Evolutionary conservation across 1,140 invertebrate genomes (phyloP), one percentile per base, ranked within the genome.

Genomic region (Drosophila tani): DNA sequence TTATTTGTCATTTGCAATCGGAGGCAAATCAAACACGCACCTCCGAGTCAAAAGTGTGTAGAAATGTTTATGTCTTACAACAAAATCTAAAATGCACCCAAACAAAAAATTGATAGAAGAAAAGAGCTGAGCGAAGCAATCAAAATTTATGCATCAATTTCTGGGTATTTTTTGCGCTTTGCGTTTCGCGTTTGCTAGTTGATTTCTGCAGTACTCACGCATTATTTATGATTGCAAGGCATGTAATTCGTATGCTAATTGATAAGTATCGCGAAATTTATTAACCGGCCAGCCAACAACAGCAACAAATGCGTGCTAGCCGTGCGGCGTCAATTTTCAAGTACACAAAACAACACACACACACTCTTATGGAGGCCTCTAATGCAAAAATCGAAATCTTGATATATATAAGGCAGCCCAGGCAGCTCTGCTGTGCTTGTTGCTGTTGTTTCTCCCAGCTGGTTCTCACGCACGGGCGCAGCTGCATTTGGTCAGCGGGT

Each of bases 231-330:
- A 91, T 91, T 91, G 81, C 84, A 91, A 91, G 84, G 81, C 88
- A 91, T 91, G 88, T 91, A 91, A 91, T 87, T 88, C 88, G 88
- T 91, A 91, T 91, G 83, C 83, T 91, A 91, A 91, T 91, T 90
- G 88, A 91, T 91, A 91, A 91, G 79, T 91, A 91, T 91, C 88
- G 85, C 53, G 60, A 91, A 91, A 91, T 91, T 91, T 91, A 91
- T 91, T 91, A 90, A 81, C 85, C 85, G 79, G 78, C 84, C 75
- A 65, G 81, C 59, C 65, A 63, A 46, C 71, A 73, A 47, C 70
- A 65, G 60, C 66, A 85, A 84, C 55, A 88, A 86, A 84, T 90
- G 85, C 85, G 85, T 88, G 84, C 85, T 71, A 81, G 84, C 81
- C 81, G 84, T 85, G 81, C 85, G 59, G 74, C 85, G 81, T 87